These are phyloP conservation scores for Molossus molossus DNA, from an alignment of 2,797 vertebrate species.

Conservation along the genomic window DNA sequence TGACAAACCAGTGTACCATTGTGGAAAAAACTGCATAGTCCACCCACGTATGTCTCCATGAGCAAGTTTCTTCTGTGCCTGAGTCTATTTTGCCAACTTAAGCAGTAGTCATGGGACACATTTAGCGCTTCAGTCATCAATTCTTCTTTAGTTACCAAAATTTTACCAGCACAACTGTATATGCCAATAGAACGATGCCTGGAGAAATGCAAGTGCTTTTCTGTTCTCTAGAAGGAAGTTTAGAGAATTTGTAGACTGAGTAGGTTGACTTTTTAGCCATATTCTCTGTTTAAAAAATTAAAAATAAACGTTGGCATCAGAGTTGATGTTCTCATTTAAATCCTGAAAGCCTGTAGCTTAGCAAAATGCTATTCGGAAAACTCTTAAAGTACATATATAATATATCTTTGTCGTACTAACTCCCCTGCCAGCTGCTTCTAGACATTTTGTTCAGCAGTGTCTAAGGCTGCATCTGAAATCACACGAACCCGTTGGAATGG, in stretches of 20 bases:
- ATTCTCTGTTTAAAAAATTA: slow-evolving; percentile 78
- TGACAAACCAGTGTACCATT: not conserved
- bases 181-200: slow-evolving; percentile 75
- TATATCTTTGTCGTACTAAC: not conserved
- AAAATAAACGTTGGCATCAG: slow-evolving; percentile 82
- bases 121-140: slow-evolving; percentile 77
- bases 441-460: slow-evolving; percentile 52
- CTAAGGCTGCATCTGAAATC: slow-evolving; percentile 65
- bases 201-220: slow-evolving; percentile 76
- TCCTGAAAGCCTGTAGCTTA: slow-evolving; percentile 67
- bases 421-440: slow-evolving; percentile 56
- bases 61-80: slow-evolving; percentile 46
- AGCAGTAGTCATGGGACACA: slow-evolving; percentile 53
- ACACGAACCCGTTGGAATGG: slow-evolving; percentile 8
- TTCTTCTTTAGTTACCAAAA: slow-evolving; percentile 72
- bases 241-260: slow-evolving; percentile 73
- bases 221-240: slow-evolving; percentile 73
- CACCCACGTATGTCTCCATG: not conserved
- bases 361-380: slow-evolving; percentile 80
- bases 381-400: slow-evolving; percentile 59
- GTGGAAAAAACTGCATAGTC: slow-evolving; percentile 54
- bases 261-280: slow-evolving; percentile 81
- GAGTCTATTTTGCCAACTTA: slow-evolving; percentile 71
- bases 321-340: slow-evolving; percentile 82
- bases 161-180: slow-evolving; percentile 68